Base-by-base conservation (phyloP, 2,888 invertebrate genomes). In the Troides oblongomaculatus region DNA sequence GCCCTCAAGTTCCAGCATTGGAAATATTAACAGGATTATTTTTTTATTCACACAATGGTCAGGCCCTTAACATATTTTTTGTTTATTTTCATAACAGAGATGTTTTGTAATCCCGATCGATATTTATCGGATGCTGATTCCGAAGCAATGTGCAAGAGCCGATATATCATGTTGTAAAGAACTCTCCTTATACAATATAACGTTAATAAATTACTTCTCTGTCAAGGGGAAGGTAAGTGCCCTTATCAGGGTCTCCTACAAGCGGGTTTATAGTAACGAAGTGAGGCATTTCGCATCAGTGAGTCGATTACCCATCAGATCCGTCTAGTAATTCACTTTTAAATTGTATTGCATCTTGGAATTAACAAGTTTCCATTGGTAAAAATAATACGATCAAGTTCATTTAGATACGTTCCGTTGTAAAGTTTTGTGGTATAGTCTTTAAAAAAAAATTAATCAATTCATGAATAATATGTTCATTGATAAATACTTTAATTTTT, bases 251-350 rank as follows among this genome's bases (percentile, higher is more conserved):
- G 64, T 62, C 62, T 59, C n/a, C 62, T 43, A 23, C 57, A 14
- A 70, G 62, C 70, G 50, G 50, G 70, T 70, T 70, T 70, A 63
- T 66, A 53, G 62, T 66, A 62, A 39, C 69, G 65, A 62, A 64
- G 68, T 21, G 21, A 36, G 62, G 63, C 39, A 68, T 66, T 65
- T 63, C 56, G 70, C 70, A 53, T 70, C 70, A 62, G 57, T 58
- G 69, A 25, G 59, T 43, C 53, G 58, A 30, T 43, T 46, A n/a
- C 59, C 59, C 70, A 60, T 69, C 65, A 61, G 43, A 39, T 43
- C 30, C 46, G 21, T 69, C 63, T 57, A 36, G 66, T 63, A 66
- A 70, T 70, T 66, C 50, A 61, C 21, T 62, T 65, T 56, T 61
- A 56, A 64, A 62, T 65, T 58, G 65, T 62, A 57, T 53, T 60